Evolutionary conservation across 2,113 vertebrate genomes (phyloP).

Genomic region (Psettodes erumei): DNA sequence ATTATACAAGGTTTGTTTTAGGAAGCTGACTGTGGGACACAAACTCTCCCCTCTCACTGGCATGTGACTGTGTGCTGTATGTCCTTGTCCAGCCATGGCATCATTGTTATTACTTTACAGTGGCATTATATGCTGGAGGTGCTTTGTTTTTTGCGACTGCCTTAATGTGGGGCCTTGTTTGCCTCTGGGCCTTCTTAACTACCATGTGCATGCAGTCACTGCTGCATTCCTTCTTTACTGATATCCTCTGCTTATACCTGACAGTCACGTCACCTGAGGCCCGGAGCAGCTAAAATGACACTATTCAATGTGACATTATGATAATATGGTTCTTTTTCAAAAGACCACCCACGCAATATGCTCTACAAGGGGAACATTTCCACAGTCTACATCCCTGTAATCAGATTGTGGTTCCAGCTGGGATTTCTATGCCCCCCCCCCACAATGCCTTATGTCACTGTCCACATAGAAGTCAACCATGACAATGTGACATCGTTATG

Average conservation of each 20-base stretch:
- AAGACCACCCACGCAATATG: constrained; percentile 18
- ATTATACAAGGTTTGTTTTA: constrained; percentile 21
- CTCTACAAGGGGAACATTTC: neutral
- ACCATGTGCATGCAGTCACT: neutral
- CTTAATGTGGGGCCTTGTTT: constrained; percentile 35
- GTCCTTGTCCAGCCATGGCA: constrained; percentile 10
- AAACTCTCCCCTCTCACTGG: constrained; percentile 17
- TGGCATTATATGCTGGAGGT: constrained; percentile 34
- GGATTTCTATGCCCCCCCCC: constrained; percentile 1
- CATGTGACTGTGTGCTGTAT: constrained; percentile 25
- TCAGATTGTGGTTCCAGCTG: constrained; percentile 33
- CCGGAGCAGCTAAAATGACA: constrained; percentile 4
- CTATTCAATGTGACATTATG: constrained; percentile 5
- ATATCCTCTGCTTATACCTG: neutral
- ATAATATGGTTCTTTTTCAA: neutral
- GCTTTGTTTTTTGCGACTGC: constrained; percentile 49
- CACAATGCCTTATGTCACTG: constrained; percentile 42
- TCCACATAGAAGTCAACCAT: constrained; percentile 23
- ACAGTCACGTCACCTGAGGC: neutral
- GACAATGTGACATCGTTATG: constrained; percentile 1
- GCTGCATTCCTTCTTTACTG: neutral
- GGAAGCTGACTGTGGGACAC: constrained; percentile 32
- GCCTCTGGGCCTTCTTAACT: neutral
- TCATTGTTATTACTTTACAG: constrained; percentile 20
- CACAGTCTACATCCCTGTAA: constrained; percentile 17